Percentiles rank a stretch among this genome's conserved stretches.
phyloP scores from a whole-genome alignment of 2,888 invertebrate genomes.

The Ellobium chinense region DNA sequence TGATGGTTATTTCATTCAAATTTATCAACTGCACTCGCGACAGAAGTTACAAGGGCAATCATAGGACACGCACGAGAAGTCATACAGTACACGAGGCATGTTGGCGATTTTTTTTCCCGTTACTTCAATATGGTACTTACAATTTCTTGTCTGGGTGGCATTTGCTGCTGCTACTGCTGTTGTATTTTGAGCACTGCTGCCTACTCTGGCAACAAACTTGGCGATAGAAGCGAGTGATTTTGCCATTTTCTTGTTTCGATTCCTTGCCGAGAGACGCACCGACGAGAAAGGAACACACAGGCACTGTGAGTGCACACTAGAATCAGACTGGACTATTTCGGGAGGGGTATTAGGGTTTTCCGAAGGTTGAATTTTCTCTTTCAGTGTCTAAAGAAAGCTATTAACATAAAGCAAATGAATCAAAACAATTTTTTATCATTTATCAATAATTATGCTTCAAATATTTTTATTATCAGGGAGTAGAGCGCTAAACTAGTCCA shows the following conservation, averaged over 20 bases:
- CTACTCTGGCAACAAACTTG: conserved; percentile 64
- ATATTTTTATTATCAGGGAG: no score
- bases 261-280: conserved; percentile 46
- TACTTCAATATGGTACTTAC: conserved; percentile 65
- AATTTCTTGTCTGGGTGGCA: conserved; percentile 67
- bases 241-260: conserved; percentile 64
- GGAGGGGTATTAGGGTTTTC: neutral
- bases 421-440: no score
- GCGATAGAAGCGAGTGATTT: conserved; percentile 66
- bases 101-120: no score
- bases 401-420: no score
- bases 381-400: no score
- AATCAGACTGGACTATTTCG: neutral
- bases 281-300: conserved; percentile 57
- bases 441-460: no score
- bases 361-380: no score
- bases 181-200: conserved; percentile 63
- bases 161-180: conserved; percentile 64
- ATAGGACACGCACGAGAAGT: neutral
- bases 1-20: no score
- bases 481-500: no score
- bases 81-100: neutral
- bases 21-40: no score
- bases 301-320: neutral
- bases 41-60: neutral